phyloP scores from a whole-genome alignment of 2,888 invertebrate genomes.

The Acanthosepion esculentum region DNA sequence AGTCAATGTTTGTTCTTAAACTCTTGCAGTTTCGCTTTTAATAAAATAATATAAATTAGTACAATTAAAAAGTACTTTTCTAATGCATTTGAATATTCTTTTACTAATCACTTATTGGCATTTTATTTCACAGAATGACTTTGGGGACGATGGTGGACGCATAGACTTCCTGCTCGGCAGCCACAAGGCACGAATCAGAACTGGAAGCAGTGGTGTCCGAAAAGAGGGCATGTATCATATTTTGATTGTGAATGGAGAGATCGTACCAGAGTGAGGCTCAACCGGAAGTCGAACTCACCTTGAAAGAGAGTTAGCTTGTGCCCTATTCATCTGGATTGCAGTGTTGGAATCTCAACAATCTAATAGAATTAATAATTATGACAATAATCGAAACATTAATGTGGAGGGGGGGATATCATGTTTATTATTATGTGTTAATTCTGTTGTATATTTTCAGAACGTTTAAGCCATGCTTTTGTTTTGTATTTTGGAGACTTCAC shows the following conservation, averaged over 20 bases:
- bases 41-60: no score
- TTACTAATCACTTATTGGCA: no score
- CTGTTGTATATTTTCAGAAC: not conserved
- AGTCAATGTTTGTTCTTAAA: no score
- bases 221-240: not conserved
- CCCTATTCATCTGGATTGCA: not conserved
- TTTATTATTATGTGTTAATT: not conserved
- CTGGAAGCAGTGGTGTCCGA: not conserved
- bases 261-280: not conserved
- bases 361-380: not conserved
- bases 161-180: not conserved
- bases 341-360: not conserved
- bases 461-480: not conserved
- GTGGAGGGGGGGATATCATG: not conserved
- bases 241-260: not conserved
- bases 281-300: conserved; percentile 11
- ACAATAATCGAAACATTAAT: not conserved
- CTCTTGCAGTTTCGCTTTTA: no score
- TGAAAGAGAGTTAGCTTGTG: not conserved
- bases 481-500: not conserved
- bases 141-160: not conserved
- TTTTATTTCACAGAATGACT: not conserved
- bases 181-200: not conserved
- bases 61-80: no score
- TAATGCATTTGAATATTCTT: not conserved